Evolutionary conservation across 2,113 vertebrate genomes (phyloP).

Genomic region (Lampris incognitus): DNA sequence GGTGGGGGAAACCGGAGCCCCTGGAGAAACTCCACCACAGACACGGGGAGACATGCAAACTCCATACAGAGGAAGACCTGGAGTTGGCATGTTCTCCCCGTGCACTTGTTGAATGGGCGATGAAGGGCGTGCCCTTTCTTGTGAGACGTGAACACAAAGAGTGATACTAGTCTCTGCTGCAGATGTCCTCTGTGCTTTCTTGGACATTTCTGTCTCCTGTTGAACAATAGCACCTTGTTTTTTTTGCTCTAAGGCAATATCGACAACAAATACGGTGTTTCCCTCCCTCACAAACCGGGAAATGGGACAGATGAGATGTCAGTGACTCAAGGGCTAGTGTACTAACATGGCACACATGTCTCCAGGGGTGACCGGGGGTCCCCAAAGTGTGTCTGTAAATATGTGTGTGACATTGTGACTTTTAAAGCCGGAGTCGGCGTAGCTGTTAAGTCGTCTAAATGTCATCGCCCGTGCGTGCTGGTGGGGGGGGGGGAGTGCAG

Average conservation of each 20-base stretch:
- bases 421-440: constrained; percentile 62
- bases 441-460: constrained; percentile 51
- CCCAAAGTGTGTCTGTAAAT: constrained; percentile 65
- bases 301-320: constrained; percentile 54
- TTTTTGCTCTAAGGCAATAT: background rate
- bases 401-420: constrained; percentile 59
- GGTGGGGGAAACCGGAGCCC: too few relatives aligned
- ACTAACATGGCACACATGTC: constrained; percentile 31
- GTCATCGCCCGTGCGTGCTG: constrained; percentile 60
- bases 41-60: too few relatives aligned
- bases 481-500: constrained; percentile 57
- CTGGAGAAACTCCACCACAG: too few relatives aligned
- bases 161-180: background rate
- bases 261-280: constrained; percentile 1
- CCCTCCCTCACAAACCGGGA: constrained; percentile 35
- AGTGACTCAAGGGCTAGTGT: constrained; percentile 33
- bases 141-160: too few relatives aligned
- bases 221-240: too few relatives aligned
- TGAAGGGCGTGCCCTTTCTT: too few relatives aligned
- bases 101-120: too few relatives aligned
- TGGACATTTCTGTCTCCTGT: background rate
- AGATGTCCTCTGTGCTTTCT: background rate
- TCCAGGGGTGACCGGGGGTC: constrained; percentile 36
- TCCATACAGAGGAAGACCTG: too few relatives aligned
- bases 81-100: too few relatives aligned